Percentiles rank a stretch among this genome's conserved stretches.
These are phyloP conservation scores for Crenichthys baileyi DNA, from an alignment of 2,797 vertebrate genomes.

Conservation along the genomic window DNA sequence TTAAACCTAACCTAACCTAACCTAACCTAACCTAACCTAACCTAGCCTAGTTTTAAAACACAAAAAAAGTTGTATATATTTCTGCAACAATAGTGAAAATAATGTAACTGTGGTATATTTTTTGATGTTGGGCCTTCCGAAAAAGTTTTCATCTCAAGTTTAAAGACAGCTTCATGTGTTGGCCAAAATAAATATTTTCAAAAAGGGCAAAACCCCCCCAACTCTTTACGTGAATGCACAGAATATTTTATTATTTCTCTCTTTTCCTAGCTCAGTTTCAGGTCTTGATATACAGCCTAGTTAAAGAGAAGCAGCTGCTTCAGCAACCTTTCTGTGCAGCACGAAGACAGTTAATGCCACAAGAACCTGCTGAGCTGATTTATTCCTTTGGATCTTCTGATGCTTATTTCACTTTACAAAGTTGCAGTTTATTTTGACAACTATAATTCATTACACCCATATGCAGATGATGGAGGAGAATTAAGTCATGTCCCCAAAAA, in stretches of 20 bases:
- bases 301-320: constrained; percentile 35
- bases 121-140: background rate
- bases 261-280: background rate
- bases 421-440: constrained; percentile 60
- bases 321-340: constrained; percentile 23
- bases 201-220: background rate
- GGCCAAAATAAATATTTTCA: background rate
- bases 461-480: constrained; percentile 37
- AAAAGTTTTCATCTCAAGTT: background rate
- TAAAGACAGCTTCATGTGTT: background rate
- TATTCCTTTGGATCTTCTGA: constrained; percentile 35
- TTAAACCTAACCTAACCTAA: too few species aligned
- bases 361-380: constrained; percentile 22
- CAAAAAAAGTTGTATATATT: background rate
- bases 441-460: constrained; percentile 37
- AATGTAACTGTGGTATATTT: background rate
- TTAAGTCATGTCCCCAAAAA: constrained; percentile 49
- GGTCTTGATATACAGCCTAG: constrained; percentile 9
- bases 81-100: background rate
- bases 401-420: constrained; percentile 41
- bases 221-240: background rate
- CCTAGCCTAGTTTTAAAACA: background rate
- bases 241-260: background rate
- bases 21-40: too few species aligned
- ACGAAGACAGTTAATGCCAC: constrained; percentile 25